Percentiles rank a stretch among this genome's conserved stretches.
phyloP scores from a whole-genome alignment of 2,113 vertebrate genomes.

The Phyllostomus discolor region DNA sequence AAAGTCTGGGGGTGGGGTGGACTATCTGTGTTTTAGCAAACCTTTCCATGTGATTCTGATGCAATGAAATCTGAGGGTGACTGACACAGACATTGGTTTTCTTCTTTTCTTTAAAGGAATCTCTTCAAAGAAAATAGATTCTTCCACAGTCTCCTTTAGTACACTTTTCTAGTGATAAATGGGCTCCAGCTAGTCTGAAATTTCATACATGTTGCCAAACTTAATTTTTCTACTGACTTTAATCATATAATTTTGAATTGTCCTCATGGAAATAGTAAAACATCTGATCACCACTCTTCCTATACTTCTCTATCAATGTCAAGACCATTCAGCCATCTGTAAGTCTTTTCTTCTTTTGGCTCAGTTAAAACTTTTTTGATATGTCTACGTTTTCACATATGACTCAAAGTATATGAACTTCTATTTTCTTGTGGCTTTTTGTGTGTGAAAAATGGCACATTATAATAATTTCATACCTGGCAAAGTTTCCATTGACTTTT shows the following conservation, averaged over 20 bases:
- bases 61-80: not conserved
- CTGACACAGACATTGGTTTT: not conserved
- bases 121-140: conserved; percentile 2
- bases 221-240: conserved; percentile 16
- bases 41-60: not conserved
- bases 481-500: conserved; percentile 29
- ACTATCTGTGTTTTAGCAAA: not conserved
- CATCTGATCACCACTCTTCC: not conserved
- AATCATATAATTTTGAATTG: not conserved
- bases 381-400: not conserved
- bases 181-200: not conserved
- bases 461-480: not conserved
- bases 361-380: conserved; percentile 27
- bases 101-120: not conserved
- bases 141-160: not conserved
- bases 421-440: not conserved
- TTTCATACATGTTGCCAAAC: conserved; percentile 7
- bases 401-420: not conserved
- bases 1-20: not conserved
- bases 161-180: not conserved
- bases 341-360: conserved; percentile 38
- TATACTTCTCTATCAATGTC: not conserved
- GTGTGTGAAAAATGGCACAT: not conserved
- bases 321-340: not conserved
- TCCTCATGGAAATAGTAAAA: not conserved